A percentile compares a stretch with the other conserved stretches of the same genome.
Evolutionary conservation across 2,888 invertebrate genomes (phyloP).

Genomic region (Harpalus rubripes): DNA sequence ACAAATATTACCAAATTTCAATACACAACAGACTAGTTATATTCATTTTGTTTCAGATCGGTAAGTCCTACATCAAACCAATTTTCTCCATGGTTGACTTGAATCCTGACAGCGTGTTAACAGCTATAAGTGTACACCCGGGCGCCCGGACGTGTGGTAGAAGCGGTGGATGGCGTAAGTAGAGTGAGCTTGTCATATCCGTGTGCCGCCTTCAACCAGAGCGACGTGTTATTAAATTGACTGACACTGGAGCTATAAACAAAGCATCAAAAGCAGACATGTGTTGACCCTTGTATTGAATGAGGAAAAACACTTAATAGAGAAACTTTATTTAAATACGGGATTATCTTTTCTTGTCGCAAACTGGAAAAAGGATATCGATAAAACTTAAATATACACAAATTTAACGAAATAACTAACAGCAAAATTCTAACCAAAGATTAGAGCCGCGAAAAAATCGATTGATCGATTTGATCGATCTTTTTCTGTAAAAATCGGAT

Average conservation of each 20-base stretch:
- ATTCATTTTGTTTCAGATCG: constrained; percentile 12
- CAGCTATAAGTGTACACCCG: background rate
- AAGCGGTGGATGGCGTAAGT: background rate
- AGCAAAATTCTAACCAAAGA: no score
- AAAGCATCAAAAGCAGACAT: background rate
- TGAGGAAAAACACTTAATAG: background rate
- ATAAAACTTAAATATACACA: no score
- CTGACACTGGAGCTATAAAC: background rate
- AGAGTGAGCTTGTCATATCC: background rate
- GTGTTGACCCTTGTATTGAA: background rate
- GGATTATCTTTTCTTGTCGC: background rate
- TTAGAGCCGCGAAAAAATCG: no score
- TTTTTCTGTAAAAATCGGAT: no score
- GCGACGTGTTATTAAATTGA: constrained; percentile 29
- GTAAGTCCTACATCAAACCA: constrained; percentile 36
- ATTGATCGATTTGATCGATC: no score
- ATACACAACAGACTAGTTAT: background rate
- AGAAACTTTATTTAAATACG: background rate
- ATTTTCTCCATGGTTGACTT: constrained; percentile 27
- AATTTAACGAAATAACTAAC: no score
- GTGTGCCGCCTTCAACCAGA: background rate
- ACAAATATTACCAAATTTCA: background rate
- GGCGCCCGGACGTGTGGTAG: no score
- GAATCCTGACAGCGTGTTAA: background rate
- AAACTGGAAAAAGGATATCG: no score